Percentiles rank a stretch among this genome's conserved stretches.
Evolutionary conservation across 2,797 vertebrate species (phyloP).

Genomic region (Anguilla pacifica): DNA sequence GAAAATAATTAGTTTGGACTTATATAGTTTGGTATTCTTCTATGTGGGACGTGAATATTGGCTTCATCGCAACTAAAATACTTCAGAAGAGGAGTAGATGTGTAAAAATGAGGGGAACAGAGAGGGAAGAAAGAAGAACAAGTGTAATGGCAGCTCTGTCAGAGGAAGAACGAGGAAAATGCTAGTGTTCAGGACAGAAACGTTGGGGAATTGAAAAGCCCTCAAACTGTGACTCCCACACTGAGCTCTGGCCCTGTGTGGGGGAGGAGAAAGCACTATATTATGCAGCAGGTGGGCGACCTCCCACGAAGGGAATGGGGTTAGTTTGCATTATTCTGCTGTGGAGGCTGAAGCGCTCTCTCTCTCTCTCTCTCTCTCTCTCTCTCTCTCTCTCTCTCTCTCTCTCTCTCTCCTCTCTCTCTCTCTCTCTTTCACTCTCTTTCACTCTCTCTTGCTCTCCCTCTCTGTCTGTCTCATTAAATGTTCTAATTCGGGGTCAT

Average conservation of each 20-base stretch:
- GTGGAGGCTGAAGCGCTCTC: constrained; percentile 26
- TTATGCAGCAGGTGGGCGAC: constrained; percentile 51
- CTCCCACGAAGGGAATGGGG: constrained; percentile 40
- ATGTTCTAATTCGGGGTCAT: neutral
- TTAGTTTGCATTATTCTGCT: constrained; percentile 35
- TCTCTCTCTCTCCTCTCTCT: too few species aligned
- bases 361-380: constrained; percentile 1
- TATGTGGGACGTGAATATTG: neutral
- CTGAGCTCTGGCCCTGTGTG: constrained; percentile 25
- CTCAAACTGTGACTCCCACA: constrained; percentile 38
- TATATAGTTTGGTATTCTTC: neutral
- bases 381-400: neutral
- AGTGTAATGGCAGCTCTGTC: neutral
- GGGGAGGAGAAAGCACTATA: constrained; percentile 37
- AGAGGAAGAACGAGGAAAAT: neutral
- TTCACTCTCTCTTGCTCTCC: neutral
- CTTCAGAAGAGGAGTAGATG: neutral
- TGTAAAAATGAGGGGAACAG: neutral
- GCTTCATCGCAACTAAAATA: neutral
- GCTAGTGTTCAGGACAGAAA: neutral
- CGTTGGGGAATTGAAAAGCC: neutral
- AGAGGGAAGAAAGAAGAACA: neutral
- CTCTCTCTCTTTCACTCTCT: too few species aligned
- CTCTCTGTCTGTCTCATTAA: neutral
- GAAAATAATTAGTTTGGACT: neutral